Base-by-base conservation (phyloP, 2,113 vertebrate species). In the Eolophus roseicapilla region DNA sequence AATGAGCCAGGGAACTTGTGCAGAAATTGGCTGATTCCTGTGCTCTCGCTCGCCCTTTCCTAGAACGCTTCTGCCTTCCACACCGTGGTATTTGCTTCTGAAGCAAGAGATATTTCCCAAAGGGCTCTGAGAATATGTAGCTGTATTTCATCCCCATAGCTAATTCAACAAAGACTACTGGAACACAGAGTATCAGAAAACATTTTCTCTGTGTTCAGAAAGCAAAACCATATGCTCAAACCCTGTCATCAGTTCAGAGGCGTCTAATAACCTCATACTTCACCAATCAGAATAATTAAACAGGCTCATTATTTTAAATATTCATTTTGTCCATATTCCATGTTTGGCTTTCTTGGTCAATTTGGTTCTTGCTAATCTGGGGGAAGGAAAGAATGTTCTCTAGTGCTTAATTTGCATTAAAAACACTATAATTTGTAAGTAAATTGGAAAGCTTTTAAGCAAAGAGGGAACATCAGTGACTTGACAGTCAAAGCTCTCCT, bases 231-330 rank as follows among this genome's bases (percentile, higher is more conserved):
- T 31, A 73, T 53, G 88, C 68, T 93, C 88, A 63, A 87, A 55
- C 55, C 70, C 83, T 90, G 82, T 53, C 95, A 82, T 94, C 90
- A 88, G 76, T 90, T 93, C 91, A 52, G 86, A 94, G 88, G 82
- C 86, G 0, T 95, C 88, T 79, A 92, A 92, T 93, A 89, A 88
- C 84, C 76, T 92, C 83, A 35, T 80, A 93, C 85, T 78, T 94
- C 95, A 89, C 96, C 95, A 96, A 93, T 96, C 94, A 82, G 95
- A 96, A 96, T 97, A 97, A 97, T 97, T 97, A 97, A 97, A 82
- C 84, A 94, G 92, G 46, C 88, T 93, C 82, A 69, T 95, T 96
- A 94, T 95, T 97, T 97, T 68, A 89, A 94, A 97, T 96, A 95
- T 94, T 92, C 97, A 93, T 80, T 21, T 67, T 31, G 69, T 70